phyloP scores from a whole-genome alignment of 2,797 vertebrate genomes.

The Myripristis murdjan region DNA sequence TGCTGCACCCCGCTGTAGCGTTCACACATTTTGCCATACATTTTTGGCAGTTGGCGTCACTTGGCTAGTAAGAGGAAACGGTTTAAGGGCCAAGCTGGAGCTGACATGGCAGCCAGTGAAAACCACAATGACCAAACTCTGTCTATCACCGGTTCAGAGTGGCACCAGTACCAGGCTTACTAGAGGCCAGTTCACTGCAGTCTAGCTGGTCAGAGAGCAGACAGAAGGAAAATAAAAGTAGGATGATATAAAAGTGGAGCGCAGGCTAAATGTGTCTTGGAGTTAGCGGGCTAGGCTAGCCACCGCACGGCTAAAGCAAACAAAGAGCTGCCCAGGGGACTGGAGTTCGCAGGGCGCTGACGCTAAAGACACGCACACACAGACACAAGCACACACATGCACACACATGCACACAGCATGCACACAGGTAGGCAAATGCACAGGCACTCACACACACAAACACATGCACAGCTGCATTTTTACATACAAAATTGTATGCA shows the following conservation, averaged over 20 bases:
- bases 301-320: constrained; percentile 87
- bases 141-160: constrained; percentile 72
- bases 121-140: constrained; percentile 76
- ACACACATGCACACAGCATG: not conserved
- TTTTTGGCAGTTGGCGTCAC: constrained; percentile 46
- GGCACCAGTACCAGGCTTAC: constrained; percentile 58
- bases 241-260: constrained; percentile 84
- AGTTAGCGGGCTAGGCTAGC: constrained; percentile 84
- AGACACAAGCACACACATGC: constrained; percentile 1
- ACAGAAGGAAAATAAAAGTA: constrained; percentile 86
- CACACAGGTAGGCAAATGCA: constrained; percentile 7
- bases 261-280: constrained; percentile 84
- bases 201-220: constrained; percentile 70
- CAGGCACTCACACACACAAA: not conserved
- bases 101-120: constrained; percentile 73
- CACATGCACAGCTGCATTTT: too few species aligned
- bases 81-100: constrained; percentile 48
- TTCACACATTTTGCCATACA: constrained; percentile 50
- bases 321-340: constrained; percentile 84
- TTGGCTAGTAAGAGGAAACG: constrained; percentile 37
- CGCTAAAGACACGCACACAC: constrained; percentile 66
- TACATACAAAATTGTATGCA: too few species aligned
- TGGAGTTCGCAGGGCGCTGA: constrained; percentile 71
- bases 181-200: constrained; percentile 64
- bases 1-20: constrained; percentile 18